Base-by-base conservation (phyloP, 2,113 vertebrate species). In the Halcyon senegalensis region DNA sequence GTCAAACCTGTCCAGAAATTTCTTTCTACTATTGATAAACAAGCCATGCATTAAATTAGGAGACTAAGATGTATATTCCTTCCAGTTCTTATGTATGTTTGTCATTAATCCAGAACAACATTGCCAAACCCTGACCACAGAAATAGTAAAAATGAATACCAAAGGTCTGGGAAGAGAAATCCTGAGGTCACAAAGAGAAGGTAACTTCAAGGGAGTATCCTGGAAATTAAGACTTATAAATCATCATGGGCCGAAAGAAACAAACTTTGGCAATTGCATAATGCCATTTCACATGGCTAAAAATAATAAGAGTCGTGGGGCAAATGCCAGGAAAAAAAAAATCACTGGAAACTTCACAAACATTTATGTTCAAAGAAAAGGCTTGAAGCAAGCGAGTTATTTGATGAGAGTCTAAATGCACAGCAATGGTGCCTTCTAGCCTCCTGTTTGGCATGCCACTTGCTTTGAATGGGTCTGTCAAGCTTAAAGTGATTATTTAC, bases 141-240 rank as follows among this genome's bases (percentile, higher is more conserved):
- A 95, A 87, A 96, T 21, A 92, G 78, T 89, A 93, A 96, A 96
- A 97, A 96, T 91, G 96, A 97, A 95, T 95, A 96, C 68, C 83
- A 94, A 91, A 90, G 84, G 74, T 94, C 96, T 94, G 93, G 88
- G 93, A 97, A 94, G 80, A 96, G 92, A 93, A 95, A 96, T 96
- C 94, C 85, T 92, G 94, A 95, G 96, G 96, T 96, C 94, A 96
- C 81, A 94, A 93, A 96, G 33, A 84, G 79, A 95, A 96, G 93
- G 93, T 93, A 93, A 94, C 95, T 97, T 97, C 91, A 97, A 97
- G 96, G 87, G 88, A 96, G 85, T 96, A 95, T 92, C 92, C 96
- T 93, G 96, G 92, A 97, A 97, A 97, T 96, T 78, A 90, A 70
- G 81, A 77, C 31, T 90, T 96, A 96, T 96, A 97, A 97, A 96